A percentile compares a stretch with the other conserved stretches of the same genome.
Evolutionary conservation across 2,113 vertebrate genomes (phyloP).

Genomic region (Ceyx margarethae): DNA sequence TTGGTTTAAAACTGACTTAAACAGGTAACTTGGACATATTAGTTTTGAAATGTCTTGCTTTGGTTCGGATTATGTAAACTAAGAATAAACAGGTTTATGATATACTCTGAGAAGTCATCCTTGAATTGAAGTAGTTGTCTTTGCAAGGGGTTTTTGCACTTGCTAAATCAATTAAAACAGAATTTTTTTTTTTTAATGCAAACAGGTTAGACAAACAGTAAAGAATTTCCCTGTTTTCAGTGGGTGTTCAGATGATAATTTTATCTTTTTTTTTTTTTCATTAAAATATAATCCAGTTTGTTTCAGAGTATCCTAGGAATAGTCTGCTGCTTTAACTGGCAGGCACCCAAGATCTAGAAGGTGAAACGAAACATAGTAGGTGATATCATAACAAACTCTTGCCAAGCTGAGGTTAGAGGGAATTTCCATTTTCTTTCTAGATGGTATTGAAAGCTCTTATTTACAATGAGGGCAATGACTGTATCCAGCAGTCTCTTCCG

Average conservation of each 20-base stretch:
- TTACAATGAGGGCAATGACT: not conserved
- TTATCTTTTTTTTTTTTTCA: not conserved
- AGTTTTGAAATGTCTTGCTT: not conserved
- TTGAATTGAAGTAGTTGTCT: not conserved
- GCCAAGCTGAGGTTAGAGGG: conserved; percentile 12
- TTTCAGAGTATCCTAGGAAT: not conserved
- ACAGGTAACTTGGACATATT: accelerated
- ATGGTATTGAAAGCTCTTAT: not conserved
- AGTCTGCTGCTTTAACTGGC: not conserved
- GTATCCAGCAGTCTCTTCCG: not conserved
- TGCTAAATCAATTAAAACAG: not conserved
- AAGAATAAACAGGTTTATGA: not conserved
- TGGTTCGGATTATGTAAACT: not conserved
- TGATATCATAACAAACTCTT: not conserved
- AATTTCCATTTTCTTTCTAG: conserved; percentile 1
- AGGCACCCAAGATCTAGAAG: not conserved
- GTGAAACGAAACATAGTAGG: not conserved
- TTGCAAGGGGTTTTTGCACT: not conserved
- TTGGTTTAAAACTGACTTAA: not conserved
- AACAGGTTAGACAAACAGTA: not conserved
- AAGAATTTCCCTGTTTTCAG: not conserved
- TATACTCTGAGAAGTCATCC: not conserved
- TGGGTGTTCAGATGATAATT: not conserved
- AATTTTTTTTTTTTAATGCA: not conserved
- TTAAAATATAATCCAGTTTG: not conserved